A percentile compares a stretch with the other conserved stretches of the same genome.
These are phyloP conservation scores for Sthenelais limicola DNA, from an alignment of 2,888 invertebrate genomes.

Conservation along the genomic window DNA sequence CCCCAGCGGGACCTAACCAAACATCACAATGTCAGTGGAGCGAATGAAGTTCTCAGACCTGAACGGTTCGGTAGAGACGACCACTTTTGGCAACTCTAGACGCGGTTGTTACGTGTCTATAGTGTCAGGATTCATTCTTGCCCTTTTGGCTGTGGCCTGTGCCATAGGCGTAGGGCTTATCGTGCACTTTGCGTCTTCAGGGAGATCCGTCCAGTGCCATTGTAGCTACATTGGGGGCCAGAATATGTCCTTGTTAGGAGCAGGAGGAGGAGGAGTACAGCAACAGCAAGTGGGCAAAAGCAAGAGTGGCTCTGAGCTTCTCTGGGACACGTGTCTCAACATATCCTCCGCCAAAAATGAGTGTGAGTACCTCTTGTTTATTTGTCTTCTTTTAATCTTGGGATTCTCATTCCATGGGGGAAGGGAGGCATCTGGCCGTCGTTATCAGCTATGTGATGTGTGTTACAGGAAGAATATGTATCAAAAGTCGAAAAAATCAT, in stretches of 20 bases:
- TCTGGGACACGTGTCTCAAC: slow-evolving; percentile 36
- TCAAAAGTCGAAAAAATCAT: too few relatives aligned
- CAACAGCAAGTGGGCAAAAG: too few relatives aligned
- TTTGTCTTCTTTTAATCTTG: too few relatives aligned
- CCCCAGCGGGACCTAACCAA: background rate
- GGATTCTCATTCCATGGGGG: too few relatives aligned
- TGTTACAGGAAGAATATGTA: too few relatives aligned
- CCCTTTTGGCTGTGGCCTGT: slow-evolving; percentile 56
- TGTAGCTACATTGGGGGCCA: slow-evolving; percentile 50
- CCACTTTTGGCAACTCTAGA: slow-evolving; percentile 6
- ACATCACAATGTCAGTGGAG: slow-evolving; percentile 12
- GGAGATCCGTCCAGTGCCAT: slow-evolving; percentile 73
- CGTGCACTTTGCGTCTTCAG: slow-evolving; percentile 58
- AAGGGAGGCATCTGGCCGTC: too few relatives aligned
- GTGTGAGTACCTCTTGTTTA: slow-evolving; percentile 33
- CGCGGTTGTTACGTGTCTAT: slow-evolving; percentile 38
- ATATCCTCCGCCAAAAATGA: slow-evolving; percentile 24
- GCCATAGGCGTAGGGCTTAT: slow-evolving; percentile 63
- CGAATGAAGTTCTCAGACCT: slow-evolving; percentile 40
- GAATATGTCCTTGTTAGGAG: background rate
- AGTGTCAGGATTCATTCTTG: slow-evolving; percentile 56
- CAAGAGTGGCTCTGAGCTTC: background rate
- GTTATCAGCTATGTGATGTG: too few relatives aligned
- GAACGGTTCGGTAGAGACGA: slow-evolving; percentile 40
- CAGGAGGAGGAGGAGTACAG: background rate